A percentile compares a stretch with the other conserved stretches of the same genome.
These are phyloP conservation scores for Dascyllus trimaculatus DNA, from an alignment of 2,113 vertebrate genomes.

Conservation along the genomic window DNA sequence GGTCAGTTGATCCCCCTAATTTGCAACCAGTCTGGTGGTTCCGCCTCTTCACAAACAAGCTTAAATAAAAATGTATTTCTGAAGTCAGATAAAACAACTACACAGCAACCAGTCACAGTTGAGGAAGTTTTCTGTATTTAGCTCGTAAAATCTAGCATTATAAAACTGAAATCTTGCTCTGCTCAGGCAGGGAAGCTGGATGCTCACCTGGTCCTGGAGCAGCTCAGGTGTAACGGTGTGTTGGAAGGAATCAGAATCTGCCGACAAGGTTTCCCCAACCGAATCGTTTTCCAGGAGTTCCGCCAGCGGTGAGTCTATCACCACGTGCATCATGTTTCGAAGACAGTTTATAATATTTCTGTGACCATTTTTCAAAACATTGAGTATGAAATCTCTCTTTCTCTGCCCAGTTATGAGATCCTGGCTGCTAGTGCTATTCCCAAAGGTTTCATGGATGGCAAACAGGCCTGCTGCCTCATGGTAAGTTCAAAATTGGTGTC, in stretches of 20 bases:
- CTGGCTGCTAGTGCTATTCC: conserved; percentile 94
- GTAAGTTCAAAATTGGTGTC: conserved; percentile 68
- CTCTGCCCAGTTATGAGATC: conserved; percentile 91
- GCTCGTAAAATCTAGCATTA: background rate
- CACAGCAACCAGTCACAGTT: too few relatives aligned
- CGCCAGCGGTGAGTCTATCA: conserved; percentile 89
- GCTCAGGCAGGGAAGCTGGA: conserved; percentile 95
- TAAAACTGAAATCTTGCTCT: background rate
- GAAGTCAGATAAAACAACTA: too few relatives aligned
- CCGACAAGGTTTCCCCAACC: conserved; percentile 97
- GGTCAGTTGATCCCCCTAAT: too few relatives aligned
- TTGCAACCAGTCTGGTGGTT: too few relatives aligned
- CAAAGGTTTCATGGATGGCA: conserved; percentile 99
- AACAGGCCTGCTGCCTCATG: conserved; percentile 97
- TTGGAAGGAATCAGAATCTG: conserved; percentile 99
- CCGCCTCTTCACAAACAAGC: too few relatives aligned
- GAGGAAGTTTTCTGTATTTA: background rate
- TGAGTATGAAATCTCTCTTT: background rate
- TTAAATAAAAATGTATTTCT: too few relatives aligned
- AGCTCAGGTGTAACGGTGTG: conserved; percentile 97
- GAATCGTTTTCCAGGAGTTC: conserved; percentile 99
- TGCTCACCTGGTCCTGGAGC: conserved; percentile 94
- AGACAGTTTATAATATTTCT: background rate
- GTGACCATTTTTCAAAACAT: background rate
- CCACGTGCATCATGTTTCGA: fast-evolving